Evolutionary conservation across 53 echinoderm and acorn worm genomes (phyloP), one percentile per base, ranked within the genome.

Genomic region (Echinometra lucunter): DNA sequence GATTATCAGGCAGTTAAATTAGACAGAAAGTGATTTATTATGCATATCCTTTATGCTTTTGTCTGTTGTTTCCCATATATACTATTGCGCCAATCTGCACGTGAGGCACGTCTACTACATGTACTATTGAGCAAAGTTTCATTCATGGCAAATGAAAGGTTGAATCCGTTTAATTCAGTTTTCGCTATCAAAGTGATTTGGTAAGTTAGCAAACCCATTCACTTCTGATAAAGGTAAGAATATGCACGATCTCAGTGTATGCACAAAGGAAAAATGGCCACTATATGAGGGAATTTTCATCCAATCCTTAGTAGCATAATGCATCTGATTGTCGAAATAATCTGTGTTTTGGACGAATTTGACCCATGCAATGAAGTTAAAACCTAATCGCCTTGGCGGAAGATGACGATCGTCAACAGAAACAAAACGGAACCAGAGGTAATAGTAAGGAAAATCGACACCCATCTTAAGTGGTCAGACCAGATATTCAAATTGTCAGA

Each of bases 401-500:
- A 17, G 42, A 72, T 72, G 72, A 78, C 38, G 42, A 78, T 78
- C 35, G 19, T 78, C 18, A 30, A 42, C 78, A 42, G 37, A 35
- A 78, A 42, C 78, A 78, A 78, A 40, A 40, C 38, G 78, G 78
- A 78, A 78, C 78, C 78, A 38, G 38, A 42, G 40, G 38, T 78
- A 40, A 78, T 78, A 42, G 42, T 30, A n/a, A 55, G 56, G 49
- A 88, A 88, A 88, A 55, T 56, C 18, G 49, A 88, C 88, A 88
- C 88, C 88, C 56, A n/a, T 55, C 32, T 88, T 88, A 56, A 88
- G 56, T 88, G 88, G 56, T 56, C 88, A 88, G 88, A 55, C 88
- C 49, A 88, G 56, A 88, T 55, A 49, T 88, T 88, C 35, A 28
- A 56, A 88, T 88, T 88, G 88, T 88, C 88, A 88, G 88, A n/a